Evolutionary conservation across 2,888 invertebrate species (phyloP).

Genomic region (Drosophila imparisetae): DNA sequence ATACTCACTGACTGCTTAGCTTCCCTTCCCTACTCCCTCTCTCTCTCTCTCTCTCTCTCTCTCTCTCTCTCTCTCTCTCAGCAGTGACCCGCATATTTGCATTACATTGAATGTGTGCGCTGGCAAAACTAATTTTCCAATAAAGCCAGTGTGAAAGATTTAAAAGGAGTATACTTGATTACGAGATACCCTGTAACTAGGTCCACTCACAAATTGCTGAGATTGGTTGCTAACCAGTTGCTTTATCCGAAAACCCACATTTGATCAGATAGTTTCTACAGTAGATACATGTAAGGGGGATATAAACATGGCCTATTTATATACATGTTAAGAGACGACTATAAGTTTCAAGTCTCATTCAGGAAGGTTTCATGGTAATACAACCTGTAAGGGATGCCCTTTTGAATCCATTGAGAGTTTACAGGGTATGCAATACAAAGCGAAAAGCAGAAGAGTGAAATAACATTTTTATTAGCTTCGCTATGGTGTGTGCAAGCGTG

Average conservation of each 20-base stretch:
- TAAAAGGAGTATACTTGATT: neutral
- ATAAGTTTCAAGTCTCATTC: neutral
- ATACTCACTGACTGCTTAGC: neutral
- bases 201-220: neutral
- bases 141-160: neutral
- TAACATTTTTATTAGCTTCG: constrained; percentile 55
- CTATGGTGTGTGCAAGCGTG: constrained; percentile 14
- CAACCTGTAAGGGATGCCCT: neutral
- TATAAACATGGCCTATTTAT: neutral
- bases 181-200: constrained; percentile 2
- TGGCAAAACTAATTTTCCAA: constrained; percentile 57
- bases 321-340: neutral
- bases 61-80: neutral
- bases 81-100: constrained; percentile 35
- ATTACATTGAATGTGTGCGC: constrained; percentile 45
- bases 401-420: neutral
- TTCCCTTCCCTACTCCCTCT: neutral
- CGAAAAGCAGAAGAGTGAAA: neutral
- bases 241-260: neutral
- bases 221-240: neutral
- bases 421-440: constrained; percentile 15
- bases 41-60: neutral
- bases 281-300: neutral
- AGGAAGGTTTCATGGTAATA: neutral
- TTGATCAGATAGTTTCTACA: neutral